Conservation (phyloP, 2,113 vertebrate species). For the Lagenorhynchus albirostris region DNA sequence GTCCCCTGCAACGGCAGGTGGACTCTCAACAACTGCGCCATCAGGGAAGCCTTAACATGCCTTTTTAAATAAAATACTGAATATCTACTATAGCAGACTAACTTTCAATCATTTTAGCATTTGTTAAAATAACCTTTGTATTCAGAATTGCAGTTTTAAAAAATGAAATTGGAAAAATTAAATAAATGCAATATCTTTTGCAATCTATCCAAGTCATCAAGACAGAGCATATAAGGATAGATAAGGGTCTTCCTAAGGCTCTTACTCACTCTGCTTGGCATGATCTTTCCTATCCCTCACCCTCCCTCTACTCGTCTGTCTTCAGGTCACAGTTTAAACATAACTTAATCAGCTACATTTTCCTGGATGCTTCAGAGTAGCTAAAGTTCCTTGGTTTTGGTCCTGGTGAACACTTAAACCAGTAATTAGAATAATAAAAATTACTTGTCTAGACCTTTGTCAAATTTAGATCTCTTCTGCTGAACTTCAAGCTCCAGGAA, state of each 20-base stretch:
- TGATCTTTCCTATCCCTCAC: background rate
- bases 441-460: background rate
- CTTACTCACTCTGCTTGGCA: too few relatives aligned
- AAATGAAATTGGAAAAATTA: background rate
- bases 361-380: background rate
- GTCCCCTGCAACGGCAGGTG: too few relatives aligned
- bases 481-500: background rate
- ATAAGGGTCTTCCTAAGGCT: background rate
- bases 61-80: background rate
- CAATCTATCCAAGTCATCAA: background rate
- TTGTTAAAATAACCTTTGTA: background rate
- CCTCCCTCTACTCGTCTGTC: background rate
- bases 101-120: background rate
- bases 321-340: background rate
- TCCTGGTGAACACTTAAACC: background rate
- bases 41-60: background rate
- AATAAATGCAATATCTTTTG: background rate
- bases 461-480: background rate
- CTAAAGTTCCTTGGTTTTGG: background rate
- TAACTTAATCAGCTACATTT: background rate
- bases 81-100: background rate
- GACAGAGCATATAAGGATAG: background rate
- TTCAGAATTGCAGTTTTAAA: background rate
- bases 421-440: background rate
- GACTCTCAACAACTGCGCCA: too few relatives aligned